Evolutionary conservation across 2,888 invertebrate species (phyloP).

Genomic region (Ariolimax columbianus): DNA sequence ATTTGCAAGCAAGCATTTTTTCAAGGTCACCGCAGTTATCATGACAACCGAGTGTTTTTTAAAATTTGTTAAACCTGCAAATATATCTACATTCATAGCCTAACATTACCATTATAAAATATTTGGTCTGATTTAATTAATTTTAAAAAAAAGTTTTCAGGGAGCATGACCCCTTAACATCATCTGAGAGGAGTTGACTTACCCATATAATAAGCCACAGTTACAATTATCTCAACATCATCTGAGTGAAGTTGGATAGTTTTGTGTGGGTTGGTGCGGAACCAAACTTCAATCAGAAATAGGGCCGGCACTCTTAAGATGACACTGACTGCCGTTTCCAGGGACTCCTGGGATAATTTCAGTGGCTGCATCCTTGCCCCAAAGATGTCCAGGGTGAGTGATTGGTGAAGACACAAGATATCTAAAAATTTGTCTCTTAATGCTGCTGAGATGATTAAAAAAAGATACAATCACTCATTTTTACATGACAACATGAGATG

Average conservation of each 20-base stretch:
- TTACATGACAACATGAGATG: no score
- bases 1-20: no score
- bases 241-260: constrained; percentile 62
- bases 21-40: no score
- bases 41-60: no score
- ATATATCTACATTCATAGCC: no score
- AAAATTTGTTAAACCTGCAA: no score
- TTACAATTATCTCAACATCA: constrained; percentile 72
- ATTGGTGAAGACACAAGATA: background rate
- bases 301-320: constrained; percentile 80
- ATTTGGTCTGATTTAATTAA: no score
- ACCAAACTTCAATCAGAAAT: constrained; percentile 80
- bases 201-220: constrained; percentile 77
- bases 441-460: background rate
- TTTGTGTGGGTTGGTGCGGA: constrained; percentile 71
- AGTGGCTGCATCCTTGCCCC: constrained; percentile 20
- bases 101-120: no score
- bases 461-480: background rate
- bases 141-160: no score
- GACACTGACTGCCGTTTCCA: constrained; percentile 73
- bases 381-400: background rate
- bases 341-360: constrained; percentile 48
- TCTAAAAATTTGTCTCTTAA: background rate
- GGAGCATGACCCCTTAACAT: no score
- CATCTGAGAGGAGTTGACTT: no score